Conservation (phyloP, 2,888 invertebrate species). For the Drosophila falleni region DNA sequence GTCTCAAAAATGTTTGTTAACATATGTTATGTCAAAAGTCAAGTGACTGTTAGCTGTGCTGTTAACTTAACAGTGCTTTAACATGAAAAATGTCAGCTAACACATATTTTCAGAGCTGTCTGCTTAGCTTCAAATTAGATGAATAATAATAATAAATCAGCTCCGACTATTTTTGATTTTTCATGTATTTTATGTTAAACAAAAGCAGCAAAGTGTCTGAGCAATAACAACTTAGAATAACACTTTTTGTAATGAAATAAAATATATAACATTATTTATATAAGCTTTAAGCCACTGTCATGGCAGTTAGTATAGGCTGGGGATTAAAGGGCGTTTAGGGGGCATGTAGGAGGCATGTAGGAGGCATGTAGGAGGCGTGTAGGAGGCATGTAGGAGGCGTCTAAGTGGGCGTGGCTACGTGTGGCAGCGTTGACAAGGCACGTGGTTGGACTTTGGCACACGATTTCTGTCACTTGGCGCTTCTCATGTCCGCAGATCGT, state of each 20-base stretch:
- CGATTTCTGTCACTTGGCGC: conserved; percentile 55
- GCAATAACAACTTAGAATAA: too few relatives aligned
- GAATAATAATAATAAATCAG: too few relatives aligned
- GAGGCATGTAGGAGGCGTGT: background rate
- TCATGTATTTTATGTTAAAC: too few relatives aligned
- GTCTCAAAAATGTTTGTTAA: background rate
- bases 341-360: background rate
- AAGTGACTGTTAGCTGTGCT: background rate
- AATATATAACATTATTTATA: background rate
- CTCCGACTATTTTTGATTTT: too few relatives aligned
- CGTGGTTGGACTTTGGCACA: conserved; percentile 53
- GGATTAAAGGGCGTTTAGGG: background rate
- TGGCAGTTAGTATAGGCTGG: background rate
- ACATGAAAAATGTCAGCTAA: background rate
- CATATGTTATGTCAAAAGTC: background rate
- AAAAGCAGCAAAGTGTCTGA: too few relatives aligned
- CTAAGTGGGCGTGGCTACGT: conserved; percentile 2
- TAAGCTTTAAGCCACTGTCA: conserved; percentile 1
- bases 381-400: background rate
- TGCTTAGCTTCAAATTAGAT: background rate
- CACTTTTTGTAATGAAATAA: background rate
- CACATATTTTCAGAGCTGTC: too few relatives aligned
- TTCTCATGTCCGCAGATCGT: conserved; percentile 72
- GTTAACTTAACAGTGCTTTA: background rate
- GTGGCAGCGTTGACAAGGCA: conserved; percentile 30